Conservation (phyloP, 2,888 invertebrate genomes). For the Achlya flavicornis region DNA sequence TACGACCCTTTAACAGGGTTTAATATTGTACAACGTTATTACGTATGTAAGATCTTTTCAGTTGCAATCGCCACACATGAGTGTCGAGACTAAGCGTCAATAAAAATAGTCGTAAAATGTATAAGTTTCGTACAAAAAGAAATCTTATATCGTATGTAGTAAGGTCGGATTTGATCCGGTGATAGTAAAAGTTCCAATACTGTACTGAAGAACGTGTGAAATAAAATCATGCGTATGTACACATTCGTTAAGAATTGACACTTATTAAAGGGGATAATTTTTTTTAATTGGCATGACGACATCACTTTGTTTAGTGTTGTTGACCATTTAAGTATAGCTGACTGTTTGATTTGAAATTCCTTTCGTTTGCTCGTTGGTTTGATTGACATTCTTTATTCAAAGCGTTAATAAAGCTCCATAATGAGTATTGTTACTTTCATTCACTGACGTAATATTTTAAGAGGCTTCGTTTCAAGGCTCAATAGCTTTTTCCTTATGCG, state of each 20-base stretch:
- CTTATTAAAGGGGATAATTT: constrained; percentile 82
- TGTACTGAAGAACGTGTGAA: constrained; percentile 75
- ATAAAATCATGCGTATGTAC: constrained; percentile 83
- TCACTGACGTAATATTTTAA: background rate
- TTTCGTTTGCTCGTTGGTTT: constrained; percentile 44
- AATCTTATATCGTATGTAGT: constrained; percentile 43
- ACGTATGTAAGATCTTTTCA: constrained; percentile 60
- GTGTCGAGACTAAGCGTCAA: constrained; percentile 81
- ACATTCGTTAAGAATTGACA: constrained; percentile 84
- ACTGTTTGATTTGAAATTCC: constrained; percentile 75
- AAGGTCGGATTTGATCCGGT: constrained; percentile 43
- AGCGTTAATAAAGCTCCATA: background rate
- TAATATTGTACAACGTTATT: constrained; percentile 39
- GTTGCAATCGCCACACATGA: constrained; percentile 67
- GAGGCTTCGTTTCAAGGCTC: background rate
- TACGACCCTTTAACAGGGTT: constrained; percentile 44
- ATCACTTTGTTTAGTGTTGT: constrained; percentile 74
- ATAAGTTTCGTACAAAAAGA: constrained; percentile 45
- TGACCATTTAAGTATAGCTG: constrained; percentile 61
- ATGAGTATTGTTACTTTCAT: background rate
- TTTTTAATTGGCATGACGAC: constrained; percentile 83
- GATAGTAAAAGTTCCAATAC: constrained; percentile 46
- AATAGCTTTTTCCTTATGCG: background rate
- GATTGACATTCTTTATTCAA: constrained; percentile 41
- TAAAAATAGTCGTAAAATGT: constrained; percentile 81